phyloP scores from a whole-genome alignment of 2,797 vertebrate genomes.

The Phataginus tetradactyla region DNA sequence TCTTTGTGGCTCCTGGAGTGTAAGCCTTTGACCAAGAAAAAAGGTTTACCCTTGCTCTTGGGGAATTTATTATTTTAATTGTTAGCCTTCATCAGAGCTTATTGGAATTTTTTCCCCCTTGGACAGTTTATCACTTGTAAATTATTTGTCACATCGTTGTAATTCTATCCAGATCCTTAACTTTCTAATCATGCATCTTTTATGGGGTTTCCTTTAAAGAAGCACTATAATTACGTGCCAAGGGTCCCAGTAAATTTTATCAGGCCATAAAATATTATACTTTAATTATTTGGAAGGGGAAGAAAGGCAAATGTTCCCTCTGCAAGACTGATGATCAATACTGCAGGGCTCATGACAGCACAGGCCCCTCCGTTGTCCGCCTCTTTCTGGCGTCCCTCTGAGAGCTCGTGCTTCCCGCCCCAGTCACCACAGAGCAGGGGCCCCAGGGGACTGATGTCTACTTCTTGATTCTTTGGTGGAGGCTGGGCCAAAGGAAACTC shows the following conservation, averaged over 20 bases:
- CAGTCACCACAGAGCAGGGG: neutral
- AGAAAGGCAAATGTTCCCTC: constrained; percentile 81
- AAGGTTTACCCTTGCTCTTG: constrained; percentile 75
- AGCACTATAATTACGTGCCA: constrained; percentile 89
- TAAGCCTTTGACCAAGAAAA: constrained; percentile 71
- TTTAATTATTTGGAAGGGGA: constrained; percentile 88
- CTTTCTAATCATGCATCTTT: constrained; percentile 90
- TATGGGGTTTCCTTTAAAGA: constrained; percentile 89
- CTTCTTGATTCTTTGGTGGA: neutral
- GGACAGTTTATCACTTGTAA: constrained; percentile 88
- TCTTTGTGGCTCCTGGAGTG: constrained; percentile 41
- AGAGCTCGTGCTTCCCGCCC: neutral
- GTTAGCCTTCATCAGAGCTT: constrained; percentile 85
- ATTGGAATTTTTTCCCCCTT: constrained; percentile 79
- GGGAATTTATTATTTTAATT: constrained; percentile 85
- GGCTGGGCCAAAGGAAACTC: neutral
- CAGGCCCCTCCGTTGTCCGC: neutral
- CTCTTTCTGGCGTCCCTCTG: neutral
- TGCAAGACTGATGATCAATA: constrained; percentile 81
- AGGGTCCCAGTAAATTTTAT: constrained; percentile 89
- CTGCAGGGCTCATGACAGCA: constrained; percentile 17
- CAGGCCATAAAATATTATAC: constrained; percentile 89
- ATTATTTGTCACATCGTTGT: constrained; percentile 88
- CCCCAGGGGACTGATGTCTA: rapidly evolving
- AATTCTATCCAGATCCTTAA: constrained; percentile 89